Percentiles rank a stretch among this genome's conserved stretches.
These are phyloP conservation scores for Enteromius trimaculatus DNA, from an alignment of 2,797 vertebrate genomes.

Conservation along the genomic window DNA sequence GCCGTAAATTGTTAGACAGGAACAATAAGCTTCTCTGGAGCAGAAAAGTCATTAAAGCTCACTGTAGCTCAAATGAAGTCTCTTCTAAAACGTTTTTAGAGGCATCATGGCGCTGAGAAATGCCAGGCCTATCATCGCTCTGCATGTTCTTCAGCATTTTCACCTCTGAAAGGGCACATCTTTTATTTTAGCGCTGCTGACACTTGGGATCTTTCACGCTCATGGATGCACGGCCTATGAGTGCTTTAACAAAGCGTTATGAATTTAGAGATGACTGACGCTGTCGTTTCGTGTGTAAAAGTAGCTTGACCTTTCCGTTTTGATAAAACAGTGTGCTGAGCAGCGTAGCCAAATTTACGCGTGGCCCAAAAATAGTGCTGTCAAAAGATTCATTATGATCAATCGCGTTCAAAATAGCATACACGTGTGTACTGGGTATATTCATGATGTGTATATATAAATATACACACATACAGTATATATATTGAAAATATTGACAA, in stretches of 20 bases:
- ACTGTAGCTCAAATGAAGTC: constrained; percentile 56
- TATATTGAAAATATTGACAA: too few species aligned
- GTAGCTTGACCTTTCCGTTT: constrained; percentile 18
- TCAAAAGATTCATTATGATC: too few species aligned
- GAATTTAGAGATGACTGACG: constrained; percentile 20
- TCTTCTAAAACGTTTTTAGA: constrained; percentile 70
- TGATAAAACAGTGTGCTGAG: not conserved
- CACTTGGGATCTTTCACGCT: not conserved
- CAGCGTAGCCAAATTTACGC: not conserved
- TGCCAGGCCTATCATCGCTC: constrained; percentile 54
- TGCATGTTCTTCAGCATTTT: constrained; percentile 35
- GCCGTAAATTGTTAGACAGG: constrained; percentile 72
- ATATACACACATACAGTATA: too few species aligned
- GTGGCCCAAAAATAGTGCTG: too few species aligned
- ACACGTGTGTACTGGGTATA: too few species aligned
- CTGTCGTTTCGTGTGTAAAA: not conserved
- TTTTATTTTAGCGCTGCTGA: constrained; percentile 24
- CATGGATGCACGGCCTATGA: constrained; percentile 11
- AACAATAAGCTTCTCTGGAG: constrained; percentile 69
- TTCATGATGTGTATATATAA: too few species aligned
- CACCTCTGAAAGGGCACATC: constrained; percentile 52
- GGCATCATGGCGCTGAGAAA: constrained; percentile 57
- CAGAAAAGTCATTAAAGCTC: constrained; percentile 59
- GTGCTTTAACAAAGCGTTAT: constrained; percentile 14
- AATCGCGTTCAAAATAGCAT: too few species aligned